Evolutionary conservation across 2,797 vertebrate species (phyloP).

Genomic region (Staurois parvus): DNA sequence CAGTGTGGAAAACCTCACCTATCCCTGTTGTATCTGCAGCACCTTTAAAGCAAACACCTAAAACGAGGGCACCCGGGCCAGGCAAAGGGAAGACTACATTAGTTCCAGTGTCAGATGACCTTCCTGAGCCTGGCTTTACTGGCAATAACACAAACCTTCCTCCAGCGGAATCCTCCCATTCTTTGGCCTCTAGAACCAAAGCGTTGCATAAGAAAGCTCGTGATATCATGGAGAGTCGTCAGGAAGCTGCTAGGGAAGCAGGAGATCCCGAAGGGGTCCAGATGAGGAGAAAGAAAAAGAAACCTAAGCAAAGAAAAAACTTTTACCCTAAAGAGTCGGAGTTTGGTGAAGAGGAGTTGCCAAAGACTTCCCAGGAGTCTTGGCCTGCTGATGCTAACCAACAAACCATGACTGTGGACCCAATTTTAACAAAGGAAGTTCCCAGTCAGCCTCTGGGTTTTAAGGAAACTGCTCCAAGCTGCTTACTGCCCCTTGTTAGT

Average conservation of each 20-base stretch:
- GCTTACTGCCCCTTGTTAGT: background rate
- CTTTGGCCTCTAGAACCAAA: slow-evolving; percentile 61
- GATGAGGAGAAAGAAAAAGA: slow-evolving; percentile 80
- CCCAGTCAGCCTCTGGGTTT: background rate
- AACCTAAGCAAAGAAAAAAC: slow-evolving; percentile 72
- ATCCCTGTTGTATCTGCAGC: slow-evolving; percentile 75
- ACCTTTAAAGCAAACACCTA: slow-evolving; percentile 70
- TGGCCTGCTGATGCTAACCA: fast-evolving
- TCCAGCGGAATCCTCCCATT: slow-evolving; percentile 59
- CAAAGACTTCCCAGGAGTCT: background rate
- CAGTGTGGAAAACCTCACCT: slow-evolving; percentile 78
- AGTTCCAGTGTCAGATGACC: slow-evolving; percentile 59
- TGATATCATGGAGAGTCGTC: slow-evolving; percentile 62
- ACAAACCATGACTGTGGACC: background rate
- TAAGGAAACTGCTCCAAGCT: background rate
- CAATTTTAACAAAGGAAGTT: background rate
- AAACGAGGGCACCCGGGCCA: slow-evolving; percentile 69
- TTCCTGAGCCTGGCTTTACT: slow-evolving; percentile 65
- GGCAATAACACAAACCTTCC: slow-evolving; percentile 66
- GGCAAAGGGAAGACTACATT: slow-evolving; percentile 67
- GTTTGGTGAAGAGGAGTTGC: slow-evolving; percentile 18
- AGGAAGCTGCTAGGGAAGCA: slow-evolving; percentile 64
- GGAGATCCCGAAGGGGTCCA: slow-evolving; percentile 70
- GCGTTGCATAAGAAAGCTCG: slow-evolving; percentile 62
- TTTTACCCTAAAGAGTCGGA: slow-evolving; percentile 64